Conservation (phyloP, 2,113 vertebrate species). For the Tyto alba region DNA sequence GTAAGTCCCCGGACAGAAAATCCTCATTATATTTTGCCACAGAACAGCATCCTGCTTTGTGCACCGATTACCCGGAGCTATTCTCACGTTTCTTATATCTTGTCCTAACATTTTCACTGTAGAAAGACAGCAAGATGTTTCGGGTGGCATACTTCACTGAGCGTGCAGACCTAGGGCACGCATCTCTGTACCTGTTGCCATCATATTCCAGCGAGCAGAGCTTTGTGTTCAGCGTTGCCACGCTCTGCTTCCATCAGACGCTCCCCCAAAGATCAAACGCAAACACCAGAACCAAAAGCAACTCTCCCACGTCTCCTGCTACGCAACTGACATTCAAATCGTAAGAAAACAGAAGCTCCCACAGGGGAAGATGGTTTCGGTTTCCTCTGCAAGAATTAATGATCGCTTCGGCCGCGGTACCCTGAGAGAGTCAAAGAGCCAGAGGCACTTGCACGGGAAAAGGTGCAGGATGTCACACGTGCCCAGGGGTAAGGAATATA, state of each 20-base stretch:
- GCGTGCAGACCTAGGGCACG: not conserved
- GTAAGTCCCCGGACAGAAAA: not conserved
- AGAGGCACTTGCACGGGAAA: not conserved
- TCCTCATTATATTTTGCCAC: not conserved
- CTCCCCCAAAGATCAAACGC: not conserved
- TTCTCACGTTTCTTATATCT: not conserved
- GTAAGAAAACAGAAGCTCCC: not conserved
- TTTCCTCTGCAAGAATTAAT: not conserved
- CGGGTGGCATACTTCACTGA: not conserved
- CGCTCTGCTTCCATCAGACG: not conserved
- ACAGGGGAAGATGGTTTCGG: not conserved
- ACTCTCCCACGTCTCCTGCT: not conserved
- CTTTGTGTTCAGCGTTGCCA: not conserved
- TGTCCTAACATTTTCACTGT: not conserved
- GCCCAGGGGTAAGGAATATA: not conserved
- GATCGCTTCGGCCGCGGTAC: conserved; percentile 9
- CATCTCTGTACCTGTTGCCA: not conserved
- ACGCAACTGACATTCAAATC: not conserved
- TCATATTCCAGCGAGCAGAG: not conserved
- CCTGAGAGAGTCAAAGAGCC: not conserved
- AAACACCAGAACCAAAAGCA: not conserved
- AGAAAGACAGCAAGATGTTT: not conserved
- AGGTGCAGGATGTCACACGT: not conserved
- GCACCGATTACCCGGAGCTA: not conserved
- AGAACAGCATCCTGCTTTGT: not conserved